Evolutionary conservation across 2,888 invertebrate genomes (phyloP).

Genomic region (Aquatica leii): DNA sequence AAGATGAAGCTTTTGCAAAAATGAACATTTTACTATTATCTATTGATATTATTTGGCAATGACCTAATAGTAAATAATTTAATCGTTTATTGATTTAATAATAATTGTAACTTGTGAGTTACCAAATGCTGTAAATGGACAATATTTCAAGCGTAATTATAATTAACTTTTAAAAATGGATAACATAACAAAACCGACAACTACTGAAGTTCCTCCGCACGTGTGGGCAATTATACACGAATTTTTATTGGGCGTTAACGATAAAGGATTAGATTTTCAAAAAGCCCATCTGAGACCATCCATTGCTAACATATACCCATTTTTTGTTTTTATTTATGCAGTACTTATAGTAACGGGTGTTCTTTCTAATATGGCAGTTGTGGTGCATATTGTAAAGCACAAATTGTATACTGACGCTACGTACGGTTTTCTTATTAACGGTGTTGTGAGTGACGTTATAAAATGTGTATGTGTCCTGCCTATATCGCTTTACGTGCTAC

Average conservation of each 20-base stretch:
- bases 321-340: constrained; percentile 71
- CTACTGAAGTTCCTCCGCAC: constrained; percentile 49
- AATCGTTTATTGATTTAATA: not conserved
- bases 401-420: constrained; percentile 70
- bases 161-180: constrained; percentile 19
- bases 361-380: constrained; percentile 67
- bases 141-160: not conserved
- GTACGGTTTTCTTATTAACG: constrained; percentile 71
- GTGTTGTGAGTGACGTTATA: constrained; percentile 71
- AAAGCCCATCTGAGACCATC: constrained; percentile 69
- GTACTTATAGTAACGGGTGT: constrained; percentile 66
- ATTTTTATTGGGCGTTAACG: constrained; percentile 49
- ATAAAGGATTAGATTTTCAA: constrained; percentile 62
- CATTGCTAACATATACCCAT: constrained; percentile 65
- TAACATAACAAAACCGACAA: constrained; percentile 24
- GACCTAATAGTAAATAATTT: constrained; percentile 1
- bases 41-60: not conserved
- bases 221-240: constrained; percentile 52
- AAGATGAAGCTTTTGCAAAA: not conserved
- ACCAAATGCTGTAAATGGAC: not conserved
- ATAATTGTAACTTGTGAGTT: not conserved
- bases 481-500: constrained; percentile 71
- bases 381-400: constrained; percentile 64
- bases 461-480: constrained; percentile 75
- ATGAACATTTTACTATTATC: not conserved